These are phyloP conservation scores for Ernsta delagoae DNA, from an alignment of 2,888 invertebrate species.

Conservation along the genomic window DNA sequence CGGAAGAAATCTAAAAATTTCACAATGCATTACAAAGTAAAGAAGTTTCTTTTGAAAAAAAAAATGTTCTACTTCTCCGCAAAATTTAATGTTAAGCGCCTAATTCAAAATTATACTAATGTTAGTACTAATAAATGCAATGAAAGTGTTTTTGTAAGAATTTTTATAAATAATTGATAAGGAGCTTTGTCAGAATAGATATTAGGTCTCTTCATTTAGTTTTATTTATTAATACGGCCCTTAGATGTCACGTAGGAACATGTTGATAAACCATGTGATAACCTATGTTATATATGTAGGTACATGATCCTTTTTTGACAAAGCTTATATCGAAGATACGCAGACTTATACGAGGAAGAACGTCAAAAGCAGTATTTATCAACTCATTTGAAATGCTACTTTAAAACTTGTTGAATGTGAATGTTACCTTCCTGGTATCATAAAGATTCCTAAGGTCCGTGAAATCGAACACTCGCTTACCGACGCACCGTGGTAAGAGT, in stretches of 20 bases:
- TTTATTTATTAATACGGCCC: too few species aligned
- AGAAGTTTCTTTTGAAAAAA: background rate
- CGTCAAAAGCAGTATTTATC: background rate
- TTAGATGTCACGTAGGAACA: background rate
- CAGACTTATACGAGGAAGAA: background rate
- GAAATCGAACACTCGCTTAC: too few species aligned
- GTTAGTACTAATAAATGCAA: too few species aligned
- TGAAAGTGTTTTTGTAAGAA: too few species aligned
- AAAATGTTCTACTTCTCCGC: background rate
- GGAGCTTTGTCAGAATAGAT: too few species aligned
- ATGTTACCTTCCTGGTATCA: background rate
- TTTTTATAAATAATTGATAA: too few species aligned
- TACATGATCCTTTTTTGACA: background rate
- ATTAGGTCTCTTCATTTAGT: too few species aligned
- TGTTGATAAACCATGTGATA: background rate
- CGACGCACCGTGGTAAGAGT: too few species aligned
- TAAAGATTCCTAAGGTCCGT: too few species aligned
- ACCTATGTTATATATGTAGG: background rate
- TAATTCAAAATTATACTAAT: too few species aligned
- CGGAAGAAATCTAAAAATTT: constrained; percentile 11
- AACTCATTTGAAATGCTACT: background rate
- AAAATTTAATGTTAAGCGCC: background rate
- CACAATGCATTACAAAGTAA: background rate
- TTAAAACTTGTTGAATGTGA: background rate
- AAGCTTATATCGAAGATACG: background rate